Conservation (phyloP, 2,888 invertebrate genomes). For the Ethmia dodecea region DNA sequence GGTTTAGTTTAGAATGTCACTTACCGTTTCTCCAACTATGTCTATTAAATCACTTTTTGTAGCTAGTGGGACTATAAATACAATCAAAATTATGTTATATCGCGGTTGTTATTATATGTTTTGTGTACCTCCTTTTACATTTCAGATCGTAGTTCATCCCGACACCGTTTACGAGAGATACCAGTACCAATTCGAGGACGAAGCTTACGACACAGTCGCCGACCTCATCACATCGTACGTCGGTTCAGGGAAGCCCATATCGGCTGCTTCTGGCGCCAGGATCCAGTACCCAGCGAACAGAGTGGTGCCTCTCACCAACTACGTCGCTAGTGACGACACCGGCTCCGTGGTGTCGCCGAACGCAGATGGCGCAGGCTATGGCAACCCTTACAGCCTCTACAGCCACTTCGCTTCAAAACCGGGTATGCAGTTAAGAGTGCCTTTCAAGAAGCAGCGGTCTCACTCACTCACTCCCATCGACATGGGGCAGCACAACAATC, state of each 20-base stretch:
- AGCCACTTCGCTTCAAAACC: conserved; percentile 65
- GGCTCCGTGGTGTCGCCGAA: conserved; percentile 46
- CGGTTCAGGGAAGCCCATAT: conserved; percentile 92
- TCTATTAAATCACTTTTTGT: no score
- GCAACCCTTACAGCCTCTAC: conserved; percentile 68
- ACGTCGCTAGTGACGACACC: conserved; percentile 63
- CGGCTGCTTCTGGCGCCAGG: conserved; percentile 91
- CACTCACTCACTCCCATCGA: conserved; percentile 85
- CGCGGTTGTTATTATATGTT: no score
- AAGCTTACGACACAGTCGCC: conserved; percentile 94
- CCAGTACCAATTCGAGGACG: conserved; percentile 96
- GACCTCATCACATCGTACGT: conserved; percentile 96
- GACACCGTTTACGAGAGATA: conserved; percentile 95
- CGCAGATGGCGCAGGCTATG: conserved; percentile 46
- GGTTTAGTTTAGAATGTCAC: no score
- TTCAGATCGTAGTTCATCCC: conserved; percentile 88
- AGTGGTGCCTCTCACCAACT: conserved; percentile 86
- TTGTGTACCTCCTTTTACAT: conserved; percentile 14
- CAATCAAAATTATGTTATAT: no score
- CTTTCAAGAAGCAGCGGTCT: conserved; percentile 81
- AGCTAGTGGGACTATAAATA: no score
- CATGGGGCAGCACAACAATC: conserved; percentile 59
- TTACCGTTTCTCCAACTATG: no score
- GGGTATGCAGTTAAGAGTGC: conserved; percentile 54
- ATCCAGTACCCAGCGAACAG: conserved; percentile 92